Percentiles rank a stretch among this genome's conserved stretches.
phyloP scores from a whole-genome alignment of 2,113 vertebrate genomes.

The Zapus hudsonius region DNA sequence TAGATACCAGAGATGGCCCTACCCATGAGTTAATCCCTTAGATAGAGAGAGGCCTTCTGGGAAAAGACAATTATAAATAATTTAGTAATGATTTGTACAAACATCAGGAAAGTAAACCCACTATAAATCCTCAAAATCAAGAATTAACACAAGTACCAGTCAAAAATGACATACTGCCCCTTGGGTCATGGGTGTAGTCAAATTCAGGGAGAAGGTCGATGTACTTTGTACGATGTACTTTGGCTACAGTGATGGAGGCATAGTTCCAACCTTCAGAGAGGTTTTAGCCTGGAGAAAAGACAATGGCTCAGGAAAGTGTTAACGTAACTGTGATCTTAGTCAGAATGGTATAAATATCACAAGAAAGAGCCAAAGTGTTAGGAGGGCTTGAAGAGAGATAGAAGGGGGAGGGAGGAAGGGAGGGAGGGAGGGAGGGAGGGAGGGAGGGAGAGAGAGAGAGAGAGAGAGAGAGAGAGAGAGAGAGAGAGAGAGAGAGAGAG shows the following conservation, averaged over 20 bases:
- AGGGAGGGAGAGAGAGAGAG: too few species aligned
- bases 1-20: conserved; percentile 38
- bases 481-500: too few species aligned
- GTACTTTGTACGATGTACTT: too few species aligned
- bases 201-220: conserved; percentile 7
- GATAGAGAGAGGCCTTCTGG: conserved; percentile 44
- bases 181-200: conserved; percentile 21
- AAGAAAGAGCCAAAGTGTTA: conserved; percentile 2
- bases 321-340: conserved; percentile 12
- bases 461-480: not conserved
- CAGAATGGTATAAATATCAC: conserved; percentile 38
- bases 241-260: not conserved
- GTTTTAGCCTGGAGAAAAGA: conserved; percentile 18
- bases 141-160: conserved; percentile 8
- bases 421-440: too few species aligned
- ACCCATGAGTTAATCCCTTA: conserved; percentile 30
- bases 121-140: conserved; percentile 44
- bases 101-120: conserved; percentile 24
- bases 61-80: conserved; percentile 66
- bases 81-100: conserved; percentile 61
- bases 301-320: not conserved
- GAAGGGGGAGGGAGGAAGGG: too few species aligned
- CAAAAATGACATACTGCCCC: conserved; percentile 47
- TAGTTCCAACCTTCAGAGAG: conserved; percentile 2
- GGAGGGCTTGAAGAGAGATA: not conserved